These are phyloP conservation scores for Bucco capensis DNA, from an alignment of 2,113 vertebrate species.

Conservation along the genomic window DNA sequence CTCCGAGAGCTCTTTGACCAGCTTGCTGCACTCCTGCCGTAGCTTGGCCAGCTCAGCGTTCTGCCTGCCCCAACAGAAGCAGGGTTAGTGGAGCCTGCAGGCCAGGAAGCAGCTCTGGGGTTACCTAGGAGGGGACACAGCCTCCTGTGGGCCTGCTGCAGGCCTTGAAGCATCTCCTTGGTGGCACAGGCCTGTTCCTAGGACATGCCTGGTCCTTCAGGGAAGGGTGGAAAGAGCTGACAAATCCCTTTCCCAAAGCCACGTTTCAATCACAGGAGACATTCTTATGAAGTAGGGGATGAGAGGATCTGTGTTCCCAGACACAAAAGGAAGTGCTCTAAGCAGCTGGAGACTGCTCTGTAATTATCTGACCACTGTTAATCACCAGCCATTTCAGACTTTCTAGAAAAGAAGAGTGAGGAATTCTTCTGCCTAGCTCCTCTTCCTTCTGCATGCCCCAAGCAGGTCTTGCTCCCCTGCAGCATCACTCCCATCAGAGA, in stretches of 20 bases:
- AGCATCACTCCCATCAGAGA: neutral
- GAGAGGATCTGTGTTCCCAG: neutral
- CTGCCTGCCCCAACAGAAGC: slow-evolving; percentile 76
- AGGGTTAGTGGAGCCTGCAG: neutral
- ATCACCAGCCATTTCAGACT: neutral
- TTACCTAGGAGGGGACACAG: neutral
- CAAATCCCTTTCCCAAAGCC: neutral
- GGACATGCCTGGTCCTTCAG: neutral
- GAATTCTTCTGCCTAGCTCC: neutral
- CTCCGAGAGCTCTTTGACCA: slow-evolving; percentile 87
- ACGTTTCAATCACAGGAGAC: slow-evolving; percentile 25
- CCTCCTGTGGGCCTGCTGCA: neutral
- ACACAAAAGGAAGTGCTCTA: slow-evolving; percentile 1
- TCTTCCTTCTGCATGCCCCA: neutral
- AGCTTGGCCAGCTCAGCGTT: slow-evolving; percentile 92
- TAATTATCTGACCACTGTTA: slow-evolving; percentile 10
- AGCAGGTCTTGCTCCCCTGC: neutral
- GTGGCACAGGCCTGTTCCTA: neutral
- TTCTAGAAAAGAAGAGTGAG: neutral
- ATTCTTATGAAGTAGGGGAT: slow-evolving; percentile 28
- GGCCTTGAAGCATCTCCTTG: neutral
- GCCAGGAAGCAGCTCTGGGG: neutral
- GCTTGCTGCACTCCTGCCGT: slow-evolving; percentile 86
- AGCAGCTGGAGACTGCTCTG: neutral
- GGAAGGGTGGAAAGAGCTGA: neutral